phyloP scores from a whole-genome alignment of 2,113 vertebrate species.

The Myotis yumanensis region DNA sequence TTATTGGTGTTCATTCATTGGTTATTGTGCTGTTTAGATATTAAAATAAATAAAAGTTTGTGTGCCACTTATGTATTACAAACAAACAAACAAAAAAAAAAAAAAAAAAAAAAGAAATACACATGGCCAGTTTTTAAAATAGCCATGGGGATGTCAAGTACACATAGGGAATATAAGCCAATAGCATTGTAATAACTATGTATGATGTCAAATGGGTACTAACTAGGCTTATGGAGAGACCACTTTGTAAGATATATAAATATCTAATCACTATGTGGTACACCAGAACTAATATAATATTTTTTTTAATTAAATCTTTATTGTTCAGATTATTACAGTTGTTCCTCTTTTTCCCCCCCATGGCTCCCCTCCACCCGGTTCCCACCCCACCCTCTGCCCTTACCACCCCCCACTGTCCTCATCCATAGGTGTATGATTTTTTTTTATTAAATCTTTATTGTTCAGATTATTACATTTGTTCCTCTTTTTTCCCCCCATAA shows the following conservation, averaged over 20 bases:
- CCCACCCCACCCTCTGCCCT: too few species aligned
- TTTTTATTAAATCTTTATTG: too few species aligned
- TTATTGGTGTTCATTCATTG: background rate
- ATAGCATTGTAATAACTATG: background rate
- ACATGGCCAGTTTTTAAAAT: background rate
- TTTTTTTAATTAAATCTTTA: too few species aligned
- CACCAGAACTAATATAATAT: background rate
- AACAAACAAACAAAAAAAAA: background rate
- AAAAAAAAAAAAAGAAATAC: too few species aligned
- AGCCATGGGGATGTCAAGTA: background rate
- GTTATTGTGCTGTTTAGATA: slow-evolving; percentile 13
- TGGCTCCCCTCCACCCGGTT: too few species aligned
- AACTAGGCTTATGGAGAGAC: background rate
- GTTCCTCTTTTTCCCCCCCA: too few species aligned
- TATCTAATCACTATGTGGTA: background rate
- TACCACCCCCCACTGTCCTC: too few species aligned
- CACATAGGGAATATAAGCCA: background rate
- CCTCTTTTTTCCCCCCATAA: too few species aligned
- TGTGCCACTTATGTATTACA: background rate
- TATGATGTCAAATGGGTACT: background rate
- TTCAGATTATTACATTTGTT: too few species aligned
- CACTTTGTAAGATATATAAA: background rate
- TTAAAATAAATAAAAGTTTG: slow-evolving; percentile 20
- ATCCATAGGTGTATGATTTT: too few species aligned
- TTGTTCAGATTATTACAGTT: too few species aligned